Evolutionary conservation across 2,888 invertebrate species (phyloP).

Genomic region (Phymatocera aterrima): DNA sequence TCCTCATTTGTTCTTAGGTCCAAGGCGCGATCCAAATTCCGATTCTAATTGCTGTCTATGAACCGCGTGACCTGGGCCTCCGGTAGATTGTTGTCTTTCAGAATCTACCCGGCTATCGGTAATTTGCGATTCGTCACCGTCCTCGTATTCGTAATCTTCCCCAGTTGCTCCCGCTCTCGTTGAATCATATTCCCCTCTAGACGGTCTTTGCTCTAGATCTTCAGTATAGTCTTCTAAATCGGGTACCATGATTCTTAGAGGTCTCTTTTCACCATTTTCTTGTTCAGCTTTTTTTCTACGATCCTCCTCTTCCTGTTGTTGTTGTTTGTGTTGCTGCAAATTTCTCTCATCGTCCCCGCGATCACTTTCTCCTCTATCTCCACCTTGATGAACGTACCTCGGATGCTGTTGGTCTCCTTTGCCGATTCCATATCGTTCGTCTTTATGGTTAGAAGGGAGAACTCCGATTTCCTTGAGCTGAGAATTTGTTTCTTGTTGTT

Average conservation of each 20-base stretch:
- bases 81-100: slow-evolving; percentile 59
- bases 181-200: slow-evolving; percentile 35
- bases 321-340: slow-evolving; percentile 43
- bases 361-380: slow-evolving; percentile 61
- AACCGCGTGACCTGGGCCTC: not conserved
- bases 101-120: slow-evolving; percentile 37
- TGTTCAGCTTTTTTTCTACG: slow-evolving; percentile 71
- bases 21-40: slow-evolving; percentile 65
- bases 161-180: too few species aligned
- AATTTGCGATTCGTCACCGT: slow-evolving; percentile 48
- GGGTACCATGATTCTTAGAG: slow-evolving; percentile 76
- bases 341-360: slow-evolving; percentile 62
- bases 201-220: slow-evolving; percentile 48
- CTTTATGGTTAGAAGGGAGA: slow-evolving; percentile 65
- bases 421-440: slow-evolving; percentile 59
- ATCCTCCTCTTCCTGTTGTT: slow-evolving; percentile 57
- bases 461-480: slow-evolving; percentile 57
- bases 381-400: slow-evolving; percentile 52
- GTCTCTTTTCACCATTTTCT: slow-evolving; percentile 65
- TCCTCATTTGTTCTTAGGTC: slow-evolving; percentile 52
- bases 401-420: slow-evolving; percentile 51
- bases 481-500: slow-evolving; percentile 61
- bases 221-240: slow-evolving; percentile 72
- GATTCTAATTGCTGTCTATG: slow-evolving; percentile 45
- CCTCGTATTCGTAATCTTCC: slow-evolving; percentile 62